These are phyloP conservation scores for Lerista edwardsae DNA, from an alignment of 2,797 vertebrate genomes.

Conservation along the genomic window DNA sequence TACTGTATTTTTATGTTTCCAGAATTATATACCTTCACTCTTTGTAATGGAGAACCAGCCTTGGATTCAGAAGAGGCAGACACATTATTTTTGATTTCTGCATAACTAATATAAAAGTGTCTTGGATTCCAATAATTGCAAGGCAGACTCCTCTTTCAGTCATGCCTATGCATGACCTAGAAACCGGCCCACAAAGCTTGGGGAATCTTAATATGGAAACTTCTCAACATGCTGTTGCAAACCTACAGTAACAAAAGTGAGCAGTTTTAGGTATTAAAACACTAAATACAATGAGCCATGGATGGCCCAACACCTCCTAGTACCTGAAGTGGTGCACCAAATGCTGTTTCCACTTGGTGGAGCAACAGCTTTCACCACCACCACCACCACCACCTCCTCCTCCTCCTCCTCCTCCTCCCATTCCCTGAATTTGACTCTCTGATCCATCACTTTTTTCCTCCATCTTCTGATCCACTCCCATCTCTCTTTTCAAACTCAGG, in stretches of 20 bases:
- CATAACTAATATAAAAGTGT: constrained; percentile 7
- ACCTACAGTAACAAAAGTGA: not conserved
- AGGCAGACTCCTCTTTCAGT: not conserved
- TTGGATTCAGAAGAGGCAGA: not conserved
- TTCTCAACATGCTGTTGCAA: not conserved
- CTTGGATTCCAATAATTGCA: not conserved
- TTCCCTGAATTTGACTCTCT: too few species aligned
- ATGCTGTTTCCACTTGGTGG: too few species aligned
- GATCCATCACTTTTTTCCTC: too few species aligned
- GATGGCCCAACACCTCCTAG: too few species aligned
- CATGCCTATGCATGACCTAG: not conserved
- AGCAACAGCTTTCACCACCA: too few species aligned
- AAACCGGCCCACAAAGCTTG: not conserved
- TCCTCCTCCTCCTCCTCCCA: too few species aligned
- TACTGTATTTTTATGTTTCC: not conserved
- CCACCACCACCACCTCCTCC: too few species aligned
- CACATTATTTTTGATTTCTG: constrained; percentile 8
- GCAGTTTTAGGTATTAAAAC: not conserved
- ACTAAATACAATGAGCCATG: not conserved
- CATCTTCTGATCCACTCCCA: too few species aligned
- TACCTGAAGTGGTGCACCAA: too few species aligned
- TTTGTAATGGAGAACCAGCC: not conserved
- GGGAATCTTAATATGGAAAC: not conserved
- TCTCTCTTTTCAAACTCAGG: too few species aligned
- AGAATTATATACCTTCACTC: not conserved